Conservation (phyloP, 1,140 invertebrate genomes). For the Sesamia nonagrioides region DNA sequence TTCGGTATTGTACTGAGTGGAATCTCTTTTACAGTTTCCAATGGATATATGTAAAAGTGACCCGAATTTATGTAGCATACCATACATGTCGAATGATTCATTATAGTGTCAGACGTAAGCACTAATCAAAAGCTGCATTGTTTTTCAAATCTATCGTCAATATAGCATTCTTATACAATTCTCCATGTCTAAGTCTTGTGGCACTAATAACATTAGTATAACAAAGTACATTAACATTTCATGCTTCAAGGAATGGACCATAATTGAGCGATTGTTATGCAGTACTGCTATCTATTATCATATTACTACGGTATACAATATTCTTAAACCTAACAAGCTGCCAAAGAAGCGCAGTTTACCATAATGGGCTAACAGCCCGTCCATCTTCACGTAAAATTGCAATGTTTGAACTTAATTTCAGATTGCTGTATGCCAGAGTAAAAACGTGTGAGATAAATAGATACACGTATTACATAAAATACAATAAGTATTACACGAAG, state of each 20-base stretch:
- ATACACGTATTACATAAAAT: constrained; percentile 34
- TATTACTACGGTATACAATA: constrained; percentile 29
- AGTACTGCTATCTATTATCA: constrained; percentile 24
- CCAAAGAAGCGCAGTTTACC: constrained; percentile 29
- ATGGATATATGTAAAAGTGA: constrained; percentile 32
- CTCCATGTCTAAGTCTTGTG: not conserved
- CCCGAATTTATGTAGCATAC: constrained; percentile 1
- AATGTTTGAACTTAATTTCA: constrained; percentile 33
- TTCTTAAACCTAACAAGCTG: constrained; percentile 32
- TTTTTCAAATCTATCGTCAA: not conserved
- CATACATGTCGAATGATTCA: constrained; percentile 19
- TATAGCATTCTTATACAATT: not conserved
- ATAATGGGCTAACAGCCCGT: constrained; percentile 32
- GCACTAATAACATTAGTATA: not conserved
- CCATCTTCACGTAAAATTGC: constrained; percentile 35
- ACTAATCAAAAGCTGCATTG: constrained; percentile 26
- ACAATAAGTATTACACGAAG: constrained; percentile 30
- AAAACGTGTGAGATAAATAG: constrained; percentile 8
- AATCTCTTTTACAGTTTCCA: constrained; percentile 44
- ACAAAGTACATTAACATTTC: not conserved
- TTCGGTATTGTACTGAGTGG: constrained; percentile 60
- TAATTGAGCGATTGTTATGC: constrained; percentile 31
- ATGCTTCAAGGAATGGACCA: not conserved
- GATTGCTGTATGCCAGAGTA: constrained; percentile 24
- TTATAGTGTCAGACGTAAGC: constrained; percentile 5